A percentile compares a stretch with the other conserved stretches of the same genome.
These are phyloP conservation scores for Campaea margaritaria DNA, from an alignment of 2,888 invertebrate species.

Conservation along the genomic window DNA sequence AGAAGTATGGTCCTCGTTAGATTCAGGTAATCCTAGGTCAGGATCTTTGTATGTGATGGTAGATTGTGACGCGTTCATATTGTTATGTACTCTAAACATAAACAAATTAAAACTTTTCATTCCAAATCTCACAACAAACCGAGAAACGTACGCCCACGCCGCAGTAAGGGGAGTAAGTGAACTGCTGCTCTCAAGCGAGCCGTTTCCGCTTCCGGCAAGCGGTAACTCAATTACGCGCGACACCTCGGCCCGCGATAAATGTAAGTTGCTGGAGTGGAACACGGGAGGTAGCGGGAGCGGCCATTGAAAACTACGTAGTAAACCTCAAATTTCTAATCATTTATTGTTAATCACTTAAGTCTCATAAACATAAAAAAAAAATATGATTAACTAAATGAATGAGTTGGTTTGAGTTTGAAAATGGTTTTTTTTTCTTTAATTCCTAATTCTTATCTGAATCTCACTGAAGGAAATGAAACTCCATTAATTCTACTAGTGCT, in stretches of 20 bases:
- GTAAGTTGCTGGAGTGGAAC: slow-evolving; percentile 53
- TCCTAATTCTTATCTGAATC: no score
- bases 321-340: background rate
- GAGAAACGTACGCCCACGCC: slow-evolving; percentile 29
- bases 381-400: no score
- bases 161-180: slow-evolving; percentile 39
- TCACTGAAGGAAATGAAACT: no score
- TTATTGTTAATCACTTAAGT: background rate
- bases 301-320: background rate
- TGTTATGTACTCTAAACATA: background rate
- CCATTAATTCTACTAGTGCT: no score
- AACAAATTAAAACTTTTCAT: background rate
- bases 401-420: no score
- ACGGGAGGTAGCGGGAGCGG: slow-evolving; percentile 24
- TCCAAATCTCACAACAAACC: background rate
- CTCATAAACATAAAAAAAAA: no score
- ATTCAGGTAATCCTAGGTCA: no score
- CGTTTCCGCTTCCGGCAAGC: slow-evolving; percentile 60
- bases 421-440: no score
- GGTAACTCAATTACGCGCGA: slow-evolving; percentile 80
- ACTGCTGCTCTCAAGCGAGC: slow-evolving; percentile 68
- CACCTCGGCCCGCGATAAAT: slow-evolving; percentile 77
- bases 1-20: no score
- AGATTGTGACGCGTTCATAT: no score
- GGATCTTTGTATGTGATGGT: no score